A percentile compares a stretch with the other conserved stretches of the same genome.
phyloP scores from a whole-genome alignment of 2,888 invertebrate genomes.

The Bugulina stolonifera region DNA sequence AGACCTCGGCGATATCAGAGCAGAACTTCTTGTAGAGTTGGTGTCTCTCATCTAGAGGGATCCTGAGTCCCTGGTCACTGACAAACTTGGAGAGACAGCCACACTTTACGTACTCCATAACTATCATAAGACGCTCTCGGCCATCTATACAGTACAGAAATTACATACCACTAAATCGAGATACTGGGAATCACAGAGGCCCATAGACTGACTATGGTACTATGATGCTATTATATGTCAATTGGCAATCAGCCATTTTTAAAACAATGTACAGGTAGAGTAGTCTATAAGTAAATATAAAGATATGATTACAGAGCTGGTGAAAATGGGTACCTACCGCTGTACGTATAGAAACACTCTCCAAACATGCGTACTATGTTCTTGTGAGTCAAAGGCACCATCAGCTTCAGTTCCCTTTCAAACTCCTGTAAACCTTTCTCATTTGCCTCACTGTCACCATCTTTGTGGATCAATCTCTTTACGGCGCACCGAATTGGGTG shows the following conservation, averaged over 20 bases:
- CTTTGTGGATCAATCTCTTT: constrained; percentile 12
- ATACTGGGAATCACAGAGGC: too few relatives aligned
- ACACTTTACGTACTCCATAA: constrained; percentile 22
- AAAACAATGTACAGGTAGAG: too few relatives aligned
- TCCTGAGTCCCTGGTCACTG: neutral
- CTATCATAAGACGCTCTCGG: neutral
- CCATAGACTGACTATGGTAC: too few relatives aligned
- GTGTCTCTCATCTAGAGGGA: neutral
- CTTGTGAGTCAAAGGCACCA: constrained; percentile 11
- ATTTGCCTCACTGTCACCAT: neutral
- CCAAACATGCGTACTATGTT: constrained; percentile 23
- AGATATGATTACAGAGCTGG: too few relatives aligned
- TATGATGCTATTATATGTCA: too few relatives aligned
- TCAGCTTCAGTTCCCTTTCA: constrained; percentile 24
- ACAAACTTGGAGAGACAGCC: constrained; percentile 15
- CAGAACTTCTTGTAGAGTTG: constrained; percentile 19
- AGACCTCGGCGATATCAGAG: constrained; percentile 9
- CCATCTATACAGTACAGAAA: constrained; percentile 4
- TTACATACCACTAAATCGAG: too few relatives aligned
- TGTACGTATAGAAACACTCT: constrained; percentile 23
- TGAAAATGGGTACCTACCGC: neutral
- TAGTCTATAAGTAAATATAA: too few relatives aligned
- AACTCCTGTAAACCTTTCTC: neutral
- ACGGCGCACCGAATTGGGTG: constrained; percentile 8
- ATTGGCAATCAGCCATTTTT: too few relatives aligned